A percentile compares a stretch with the other conserved stretches of the same genome.
Conservation (phyloP, 2,888 invertebrate species). For the Escarpia spicata region DNA sequence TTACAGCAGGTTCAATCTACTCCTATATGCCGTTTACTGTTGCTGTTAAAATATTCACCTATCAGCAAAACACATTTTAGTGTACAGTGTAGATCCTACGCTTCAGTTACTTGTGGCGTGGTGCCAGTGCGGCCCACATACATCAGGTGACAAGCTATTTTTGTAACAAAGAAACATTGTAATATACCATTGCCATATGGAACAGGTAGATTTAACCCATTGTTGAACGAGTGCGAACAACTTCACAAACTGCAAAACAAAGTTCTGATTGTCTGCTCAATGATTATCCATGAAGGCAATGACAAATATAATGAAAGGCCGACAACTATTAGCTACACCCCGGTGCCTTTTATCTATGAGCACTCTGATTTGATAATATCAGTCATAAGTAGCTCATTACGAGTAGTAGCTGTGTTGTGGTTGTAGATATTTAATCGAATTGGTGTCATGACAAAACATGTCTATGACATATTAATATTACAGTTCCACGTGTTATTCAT, state of each 20-base stretch:
- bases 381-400: too few species aligned
- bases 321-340: too few species aligned
- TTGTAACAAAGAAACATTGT: neutral
- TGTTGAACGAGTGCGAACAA: neutral
- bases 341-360: too few species aligned
- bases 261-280: too few species aligned
- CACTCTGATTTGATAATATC: too few species aligned
- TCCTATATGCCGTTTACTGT: neutral
- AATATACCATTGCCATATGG: neutral
- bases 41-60: neutral
- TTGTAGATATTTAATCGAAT: too few species aligned
- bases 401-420: too few species aligned
- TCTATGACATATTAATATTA: too few species aligned
- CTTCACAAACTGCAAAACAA: neutral
- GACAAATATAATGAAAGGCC: too few species aligned
- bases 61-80: neutral
- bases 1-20: neutral
- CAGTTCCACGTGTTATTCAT: too few species aligned
- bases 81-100: neutral
- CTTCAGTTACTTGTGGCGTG: neutral
- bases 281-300: too few species aligned
- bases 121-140: neutral
- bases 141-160: slow-evolving; percentile 3
- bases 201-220: neutral
- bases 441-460: too few species aligned